Evolutionary conservation across 2,113 vertebrate species (phyloP), one percentile per base, ranked within the genome.

Genomic region (Rutilus rutilus): DNA sequence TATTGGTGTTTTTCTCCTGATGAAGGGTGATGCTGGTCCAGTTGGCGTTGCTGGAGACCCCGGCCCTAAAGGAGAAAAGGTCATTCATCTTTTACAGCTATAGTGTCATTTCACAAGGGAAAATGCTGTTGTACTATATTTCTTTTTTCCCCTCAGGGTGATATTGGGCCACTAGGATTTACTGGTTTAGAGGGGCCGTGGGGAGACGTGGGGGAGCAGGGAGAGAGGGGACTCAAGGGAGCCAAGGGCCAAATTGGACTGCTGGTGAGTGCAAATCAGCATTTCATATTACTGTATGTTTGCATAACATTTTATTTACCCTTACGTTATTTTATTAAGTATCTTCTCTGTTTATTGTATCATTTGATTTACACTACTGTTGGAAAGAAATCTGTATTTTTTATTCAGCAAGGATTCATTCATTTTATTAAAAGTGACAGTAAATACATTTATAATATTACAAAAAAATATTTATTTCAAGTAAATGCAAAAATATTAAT

Each of bases 201-300:
- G 92, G 96, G 96, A 76, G 74, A 85, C 15, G 86, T 90, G 0
- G 96, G 97, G 39, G 87, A 92, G 19, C 88, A 84, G 21, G 96
- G 97, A 36, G 83, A 87, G 60, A 92, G 92, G 78, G 96, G 96
- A 6, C 85, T 59, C 12, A 96, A 95, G 86, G 97, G 96, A 73
- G 94, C 95, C 71, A 97, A 96, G 90, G 96, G 97, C 27, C 90
- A 93, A 80, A 81, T 92, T 62, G 96, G 96, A 86, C 90, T 94
- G 42, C 89, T 93, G 94, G 96, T 96, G 86, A 95, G 94, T 78
- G 21, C 6, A 78, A 57, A 78, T 27, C 11, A 21, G 17, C 25
- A 27, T 71, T 21, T 59, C 12, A 30, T 11, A 0, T 74, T 45
- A 83, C n/a, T n/a, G n/a, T n/a, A n/a, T 59, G 0, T 36, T 15